Conservation (phyloP, 2,113 vertebrate species). For the Chunga burmeisteri region DNA sequence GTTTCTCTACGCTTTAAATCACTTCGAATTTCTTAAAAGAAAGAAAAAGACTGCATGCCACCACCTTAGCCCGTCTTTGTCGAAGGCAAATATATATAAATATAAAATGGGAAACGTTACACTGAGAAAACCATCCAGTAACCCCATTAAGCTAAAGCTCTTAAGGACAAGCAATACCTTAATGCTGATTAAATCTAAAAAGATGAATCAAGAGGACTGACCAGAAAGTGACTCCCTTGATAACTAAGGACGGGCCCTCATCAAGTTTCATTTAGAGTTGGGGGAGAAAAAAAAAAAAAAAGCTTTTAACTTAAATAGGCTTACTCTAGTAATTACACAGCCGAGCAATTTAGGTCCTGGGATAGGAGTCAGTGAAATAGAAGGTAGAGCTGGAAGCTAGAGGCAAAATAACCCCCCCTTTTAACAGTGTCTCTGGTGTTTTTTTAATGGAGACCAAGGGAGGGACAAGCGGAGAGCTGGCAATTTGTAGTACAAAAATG, state of each 20-base stretch:
- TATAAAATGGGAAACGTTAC: conserved; percentile 77
- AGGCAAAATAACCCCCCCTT: conserved; percentile 76
- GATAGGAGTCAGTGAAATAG: conserved; percentile 85
- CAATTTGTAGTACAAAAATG: conserved; percentile 82
- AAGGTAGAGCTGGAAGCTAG: conserved; percentile 81
- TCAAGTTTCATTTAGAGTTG: conserved; percentile 94
- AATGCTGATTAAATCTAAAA: conserved; percentile 98
- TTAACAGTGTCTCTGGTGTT: conserved; percentile 77
- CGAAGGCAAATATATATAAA: conserved; percentile 87
- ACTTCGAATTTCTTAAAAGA: conserved; percentile 78
- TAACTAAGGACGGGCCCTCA: conserved; percentile 91
- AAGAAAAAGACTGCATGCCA: conserved; percentile 73
- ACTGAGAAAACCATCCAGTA: conserved; percentile 91
- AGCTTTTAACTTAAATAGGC: conserved; percentile 95
- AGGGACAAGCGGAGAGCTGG: conserved; percentile 74
- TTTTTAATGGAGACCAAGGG: conserved; percentile 81
- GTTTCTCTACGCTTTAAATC: conserved; percentile 76
- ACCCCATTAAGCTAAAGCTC: conserved; percentile 96
- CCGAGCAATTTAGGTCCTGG: conserved; percentile 88
- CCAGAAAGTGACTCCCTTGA: conserved; percentile 93
- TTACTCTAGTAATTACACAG: conserved; percentile 95
- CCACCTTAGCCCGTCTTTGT: conserved; percentile 84
- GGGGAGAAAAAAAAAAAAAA: conserved; percentile 1
- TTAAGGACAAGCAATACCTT: conserved; percentile 96
- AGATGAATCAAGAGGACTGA: conserved; percentile 92